phyloP scores from a whole-genome alignment of 2,888 invertebrate genomes.

The Thalpophila matura region DNA sequence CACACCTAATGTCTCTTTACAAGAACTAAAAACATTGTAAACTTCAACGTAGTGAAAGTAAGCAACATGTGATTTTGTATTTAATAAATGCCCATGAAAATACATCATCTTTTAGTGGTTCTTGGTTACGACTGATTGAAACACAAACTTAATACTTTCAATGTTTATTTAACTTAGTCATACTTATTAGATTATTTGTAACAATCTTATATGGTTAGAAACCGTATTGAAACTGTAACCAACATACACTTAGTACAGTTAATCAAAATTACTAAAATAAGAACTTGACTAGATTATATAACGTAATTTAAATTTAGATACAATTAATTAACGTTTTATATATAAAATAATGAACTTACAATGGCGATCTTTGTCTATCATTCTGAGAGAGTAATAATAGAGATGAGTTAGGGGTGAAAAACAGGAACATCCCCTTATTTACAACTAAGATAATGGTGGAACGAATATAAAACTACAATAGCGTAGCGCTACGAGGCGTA shows the following conservation, averaged over 20 bases:
- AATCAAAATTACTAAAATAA: constrained; percentile 46
- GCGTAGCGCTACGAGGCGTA: constrained; percentile 66
- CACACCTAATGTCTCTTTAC: constrained; percentile 34
- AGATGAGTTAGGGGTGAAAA: constrained; percentile 38
- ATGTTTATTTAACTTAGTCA: constrained; percentile 60
- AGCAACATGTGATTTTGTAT: constrained; percentile 75
- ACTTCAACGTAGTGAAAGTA: constrained; percentile 71
- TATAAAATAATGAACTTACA: constrained; percentile 45
- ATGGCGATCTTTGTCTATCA: constrained; percentile 44
- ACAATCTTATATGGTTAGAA: constrained; percentile 55
- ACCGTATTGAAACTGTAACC: constrained; percentile 53
- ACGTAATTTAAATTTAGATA: constrained; percentile 46
- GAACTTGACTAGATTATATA: constrained; percentile 66
- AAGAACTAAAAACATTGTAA: constrained; percentile 69
- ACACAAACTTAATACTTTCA: constrained; percentile 59
- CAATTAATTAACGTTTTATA: constrained; percentile 51
- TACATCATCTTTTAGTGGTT: constrained; percentile 2
- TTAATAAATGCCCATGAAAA: constrained; percentile 67
- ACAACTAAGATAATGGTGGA: constrained; percentile 45
- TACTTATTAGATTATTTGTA: constrained; percentile 57
- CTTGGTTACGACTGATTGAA: constrained; percentile 9
- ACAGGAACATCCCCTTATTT: constrained; percentile 47
- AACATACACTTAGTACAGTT: constrained; percentile 44
- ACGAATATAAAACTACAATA: constrained; percentile 40
- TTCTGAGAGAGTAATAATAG: constrained; percentile 31